Evolutionary conservation across 2,888 invertebrate genomes (phyloP).

Genomic region (Eudasyphora cyanicolor): DNA sequence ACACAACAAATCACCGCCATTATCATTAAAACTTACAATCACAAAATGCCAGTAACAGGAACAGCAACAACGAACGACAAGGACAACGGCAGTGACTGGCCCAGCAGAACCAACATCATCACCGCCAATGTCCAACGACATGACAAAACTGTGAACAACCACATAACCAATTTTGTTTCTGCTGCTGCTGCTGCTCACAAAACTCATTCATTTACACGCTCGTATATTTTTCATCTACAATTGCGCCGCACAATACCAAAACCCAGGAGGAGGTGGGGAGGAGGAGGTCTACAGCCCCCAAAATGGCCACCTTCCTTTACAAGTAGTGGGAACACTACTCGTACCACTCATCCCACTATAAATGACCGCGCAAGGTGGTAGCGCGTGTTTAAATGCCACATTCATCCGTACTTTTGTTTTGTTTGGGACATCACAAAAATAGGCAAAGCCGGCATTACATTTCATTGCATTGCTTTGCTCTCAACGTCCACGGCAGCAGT

Average conservation of each 20-base stretch:
- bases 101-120: too few species aligned
- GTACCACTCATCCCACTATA: neutral
- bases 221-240: conserved; percentile 14
- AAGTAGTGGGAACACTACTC: neutral
- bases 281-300: neutral
- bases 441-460: conserved; percentile 37
- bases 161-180: conserved; percentile 32
- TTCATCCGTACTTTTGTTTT: conserved; percentile 1
- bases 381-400: neutral
- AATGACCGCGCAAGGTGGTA: too few species aligned
- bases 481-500: neutral
- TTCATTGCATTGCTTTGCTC: conserved; percentile 28
- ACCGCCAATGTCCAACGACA: neutral
- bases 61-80: conserved; percentile 19
- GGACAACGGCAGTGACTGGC: too few species aligned
- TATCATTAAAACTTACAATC: conserved; percentile 60
- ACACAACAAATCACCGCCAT: conserved; percentile 64
- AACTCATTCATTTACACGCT: conserved; percentile 29
- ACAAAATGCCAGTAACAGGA: conserved; percentile 43
- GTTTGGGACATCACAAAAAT: conserved; percentile 13
- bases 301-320: neutral
- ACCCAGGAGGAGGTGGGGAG: neutral
- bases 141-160: conserved; percentile 32
- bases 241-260: neutral
- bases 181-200: conserved; percentile 16